phyloP scores from a whole-genome alignment of 1,140 invertebrate species.

The Trissolcus basalis region DNA sequence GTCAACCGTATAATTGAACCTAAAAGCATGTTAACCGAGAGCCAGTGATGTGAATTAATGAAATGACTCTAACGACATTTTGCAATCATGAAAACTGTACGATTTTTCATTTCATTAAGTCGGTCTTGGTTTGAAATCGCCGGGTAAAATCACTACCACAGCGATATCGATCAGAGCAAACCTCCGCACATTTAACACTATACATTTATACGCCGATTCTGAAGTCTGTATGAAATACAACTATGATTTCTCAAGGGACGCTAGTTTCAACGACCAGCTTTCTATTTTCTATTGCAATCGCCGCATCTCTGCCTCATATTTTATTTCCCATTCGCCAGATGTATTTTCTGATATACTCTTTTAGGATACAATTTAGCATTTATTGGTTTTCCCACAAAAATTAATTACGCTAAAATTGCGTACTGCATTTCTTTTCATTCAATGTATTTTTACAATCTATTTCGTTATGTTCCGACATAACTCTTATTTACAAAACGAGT shows the following conservation, averaged over 20 bases:
- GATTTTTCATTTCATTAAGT: constrained; percentile 21
- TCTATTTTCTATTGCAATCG: constrained; percentile 34
- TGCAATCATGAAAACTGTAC: neutral
- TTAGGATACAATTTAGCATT: constrained; percentile 13
- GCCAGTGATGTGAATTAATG: too few species aligned
- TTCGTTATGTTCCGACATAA: too few species aligned
- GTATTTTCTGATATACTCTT: constrained; percentile 1
- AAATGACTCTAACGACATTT: too few species aligned
- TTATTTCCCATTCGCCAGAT: constrained; percentile 10
- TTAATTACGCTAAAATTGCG: too few species aligned
- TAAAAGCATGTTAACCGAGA: too few species aligned
- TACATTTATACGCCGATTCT: constrained; percentile 37
- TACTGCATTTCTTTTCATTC: too few species aligned
- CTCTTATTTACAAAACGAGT: too few species aligned
- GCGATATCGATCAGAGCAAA: constrained; percentile 20
- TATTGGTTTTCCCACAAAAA: constrained; percentile 1
- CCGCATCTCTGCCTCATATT: constrained; percentile 22
- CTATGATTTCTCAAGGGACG: constrained; percentile 65
- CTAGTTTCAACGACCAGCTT: constrained; percentile 53
- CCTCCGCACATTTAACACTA: constrained; percentile 18
- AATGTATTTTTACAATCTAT: too few species aligned
- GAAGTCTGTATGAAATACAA: constrained; percentile 27
- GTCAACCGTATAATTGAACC: too few species aligned
- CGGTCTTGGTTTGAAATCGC: too few species aligned
- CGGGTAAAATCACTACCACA: constrained; percentile 13